These are phyloP conservation scores for Zygaena filipendulae DNA, from an alignment of 2,888 invertebrate species.

Conservation along the genomic window DNA sequence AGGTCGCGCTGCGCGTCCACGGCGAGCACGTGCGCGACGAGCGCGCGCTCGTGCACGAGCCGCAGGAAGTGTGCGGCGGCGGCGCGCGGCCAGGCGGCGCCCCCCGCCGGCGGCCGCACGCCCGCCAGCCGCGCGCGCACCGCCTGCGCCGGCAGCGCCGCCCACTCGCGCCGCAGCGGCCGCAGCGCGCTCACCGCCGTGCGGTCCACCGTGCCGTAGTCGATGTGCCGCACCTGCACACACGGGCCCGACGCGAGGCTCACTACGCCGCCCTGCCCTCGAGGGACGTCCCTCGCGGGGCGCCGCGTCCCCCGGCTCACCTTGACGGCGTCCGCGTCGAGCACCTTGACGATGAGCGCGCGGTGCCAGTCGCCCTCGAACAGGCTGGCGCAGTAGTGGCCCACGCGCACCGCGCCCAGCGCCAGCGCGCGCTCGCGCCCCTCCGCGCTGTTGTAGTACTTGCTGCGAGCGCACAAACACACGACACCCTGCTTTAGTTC, in stretches of 20 bases:
- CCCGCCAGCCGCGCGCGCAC: slow-evolving; percentile 57
- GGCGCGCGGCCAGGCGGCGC: slow-evolving; percentile 53
- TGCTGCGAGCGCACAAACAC: slow-evolving; percentile 20
- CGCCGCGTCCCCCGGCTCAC: slow-evolving; percentile 30
- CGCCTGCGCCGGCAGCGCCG: slow-evolving; percentile 56
- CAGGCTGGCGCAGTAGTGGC: slow-evolving; percentile 54
- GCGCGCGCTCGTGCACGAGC: slow-evolving; percentile 31
- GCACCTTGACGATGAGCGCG: slow-evolving; percentile 47
- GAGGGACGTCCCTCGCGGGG: slow-evolving; percentile 23
- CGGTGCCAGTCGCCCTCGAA: slow-evolving; percentile 64
- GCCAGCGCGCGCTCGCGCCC: slow-evolving; percentile 32
- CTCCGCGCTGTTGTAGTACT: slow-evolving; percentile 32
- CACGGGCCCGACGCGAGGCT: too few relatives aligned
- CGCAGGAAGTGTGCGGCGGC: slow-evolving; percentile 42
- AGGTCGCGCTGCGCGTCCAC: slow-evolving; percentile 28
- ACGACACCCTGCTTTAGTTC: neutral
- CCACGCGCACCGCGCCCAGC: slow-evolving; percentile 41
- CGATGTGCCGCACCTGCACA: slow-evolving; percentile 63
- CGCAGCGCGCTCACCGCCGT: slow-evolving; percentile 26
- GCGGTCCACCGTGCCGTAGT: slow-evolving; percentile 66
- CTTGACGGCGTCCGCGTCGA: slow-evolving; percentile 50
- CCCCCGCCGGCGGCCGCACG: slow-evolving; percentile 41
- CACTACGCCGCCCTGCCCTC: neutral
- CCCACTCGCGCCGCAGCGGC: slow-evolving; percentile 45
- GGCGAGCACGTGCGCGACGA: slow-evolving; percentile 43